phyloP scores from a whole-genome alignment of 1,140 invertebrate genomes.

The Drosophila watanabei region DNA sequence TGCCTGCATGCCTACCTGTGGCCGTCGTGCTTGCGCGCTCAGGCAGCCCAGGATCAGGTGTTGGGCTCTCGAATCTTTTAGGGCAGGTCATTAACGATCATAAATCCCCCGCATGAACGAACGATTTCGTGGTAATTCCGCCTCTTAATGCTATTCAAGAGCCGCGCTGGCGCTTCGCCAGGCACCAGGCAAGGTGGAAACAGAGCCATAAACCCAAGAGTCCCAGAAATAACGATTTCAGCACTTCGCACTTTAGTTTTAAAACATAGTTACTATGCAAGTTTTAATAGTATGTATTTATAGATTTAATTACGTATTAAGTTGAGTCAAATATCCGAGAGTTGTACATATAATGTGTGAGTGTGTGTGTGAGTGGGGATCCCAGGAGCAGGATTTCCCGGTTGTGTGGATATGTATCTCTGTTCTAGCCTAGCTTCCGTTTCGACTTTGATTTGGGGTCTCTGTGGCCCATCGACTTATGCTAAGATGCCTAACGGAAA shows the following conservation, averaged over 20 bases:
- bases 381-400: background rate
- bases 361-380: conserved; percentile 17
- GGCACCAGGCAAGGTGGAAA: conserved; percentile 25
- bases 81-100: conserved; percentile 73
- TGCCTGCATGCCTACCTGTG: conserved; percentile 18
- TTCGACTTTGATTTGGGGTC: conserved; percentile 21
- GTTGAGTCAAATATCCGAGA: conserved; percentile 62
- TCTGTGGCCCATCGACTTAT: conserved; percentile 29
- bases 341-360: conserved; percentile 46
- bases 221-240: conserved; percentile 1
- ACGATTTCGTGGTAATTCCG: conserved; percentile 71
- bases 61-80: conserved; percentile 50
- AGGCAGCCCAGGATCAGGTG: conserved; percentile 61
- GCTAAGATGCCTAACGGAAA: conserved; percentile 42
- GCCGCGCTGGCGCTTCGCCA: conserved; percentile 11
- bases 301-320: conserved; percentile 81
- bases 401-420: conserved; percentile 20
- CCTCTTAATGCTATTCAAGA: conserved; percentile 48
- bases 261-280: conserved; percentile 68
- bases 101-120: conserved; percentile 71
- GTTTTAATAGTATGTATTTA: conserved; percentile 52
- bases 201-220: conserved; percentile 1
- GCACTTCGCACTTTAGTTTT: conserved; percentile 30
- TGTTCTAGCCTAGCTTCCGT: conserved; percentile 34
- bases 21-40: background rate